These are phyloP conservation scores for Pentamera pediparva DNA, from an alignment of 53 echinoderm and acorn worm genomes.

Conservation along the genomic window DNA sequence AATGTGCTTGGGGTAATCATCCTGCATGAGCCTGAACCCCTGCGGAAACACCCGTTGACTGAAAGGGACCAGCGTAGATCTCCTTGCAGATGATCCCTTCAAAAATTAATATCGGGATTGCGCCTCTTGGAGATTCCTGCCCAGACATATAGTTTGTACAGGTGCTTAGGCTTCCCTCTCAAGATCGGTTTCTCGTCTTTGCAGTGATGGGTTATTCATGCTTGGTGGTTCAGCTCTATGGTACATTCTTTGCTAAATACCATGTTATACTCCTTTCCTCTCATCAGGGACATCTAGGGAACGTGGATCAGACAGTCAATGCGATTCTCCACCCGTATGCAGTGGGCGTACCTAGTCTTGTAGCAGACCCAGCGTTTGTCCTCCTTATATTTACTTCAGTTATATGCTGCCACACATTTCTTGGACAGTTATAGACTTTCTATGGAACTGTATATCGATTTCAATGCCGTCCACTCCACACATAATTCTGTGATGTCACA, in stretches of 20 bases:
- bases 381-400: background rate
- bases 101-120: conserved; percentile 37
- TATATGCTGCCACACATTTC: no score
- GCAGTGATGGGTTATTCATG: background rate
- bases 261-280: background rate
- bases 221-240: background rate
- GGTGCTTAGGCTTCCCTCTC: conserved; percentile 19
- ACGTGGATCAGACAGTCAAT: conserved; percentile 7
- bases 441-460: no score
- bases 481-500: no score
- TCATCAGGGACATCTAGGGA: background rate
- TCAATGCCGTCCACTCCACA: no score
- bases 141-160: conserved; percentile 46
- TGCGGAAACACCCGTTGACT: conserved; percentile 1
- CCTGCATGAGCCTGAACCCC: conserved; percentile 42
- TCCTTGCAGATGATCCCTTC: conserved; percentile 54
- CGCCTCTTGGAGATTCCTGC: conserved; percentile 44
- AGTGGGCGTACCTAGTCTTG: background rate
- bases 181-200: background rate
- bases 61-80: conserved; percentile 50
- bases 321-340: conserved; percentile 24
- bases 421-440: no score
- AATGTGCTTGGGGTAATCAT: conserved; percentile 52
- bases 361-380: background rate
- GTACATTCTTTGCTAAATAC: conserved; percentile 29